Evolutionary conservation across 2,888 invertebrate genomes (phyloP).

Genomic region (Melanostoma scalare): DNA sequence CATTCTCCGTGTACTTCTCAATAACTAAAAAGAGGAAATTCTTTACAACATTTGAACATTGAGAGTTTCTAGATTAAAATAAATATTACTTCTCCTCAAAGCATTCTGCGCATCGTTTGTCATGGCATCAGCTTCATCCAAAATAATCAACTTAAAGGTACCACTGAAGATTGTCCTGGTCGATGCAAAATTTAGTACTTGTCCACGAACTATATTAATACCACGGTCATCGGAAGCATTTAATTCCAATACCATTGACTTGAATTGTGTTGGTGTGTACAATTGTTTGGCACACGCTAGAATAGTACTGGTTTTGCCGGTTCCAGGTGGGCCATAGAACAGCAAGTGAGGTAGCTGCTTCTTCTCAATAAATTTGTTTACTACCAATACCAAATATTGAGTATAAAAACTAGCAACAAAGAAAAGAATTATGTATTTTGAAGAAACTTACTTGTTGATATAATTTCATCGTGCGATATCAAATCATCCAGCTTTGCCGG

Average conservation of each 20-base stretch:
- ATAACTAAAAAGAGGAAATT: conserved; percentile 88
- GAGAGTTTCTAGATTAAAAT: no score
- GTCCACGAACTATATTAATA: conserved; percentile 96
- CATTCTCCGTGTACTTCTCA: conserved; percentile 99
- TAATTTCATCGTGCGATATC: conserved; percentile 98
- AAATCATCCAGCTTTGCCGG: conserved; percentile 95
- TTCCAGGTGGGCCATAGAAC: conserved; percentile 99
- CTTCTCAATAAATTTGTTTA: conserved; percentile 93
- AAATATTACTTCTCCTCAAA: conserved; percentile 90
- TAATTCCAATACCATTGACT: conserved; percentile 96
- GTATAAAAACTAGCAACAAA: conserved; percentile 28
- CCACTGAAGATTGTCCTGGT: conserved; percentile 97
- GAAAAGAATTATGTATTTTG: conserved; percentile 2
- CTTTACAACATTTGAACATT: no score
- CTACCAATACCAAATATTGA: conserved; percentile 82
- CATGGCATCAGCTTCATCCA: conserved; percentile 99
- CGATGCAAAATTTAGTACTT: conserved; percentile 97
- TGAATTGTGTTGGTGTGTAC: conserved; percentile 93
- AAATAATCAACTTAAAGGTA: conserved; percentile 96
- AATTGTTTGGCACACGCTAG: conserved; percentile 96
- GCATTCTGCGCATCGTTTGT: conserved; percentile 99
- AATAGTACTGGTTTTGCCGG: conserved; percentile 98
- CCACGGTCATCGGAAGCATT: conserved; percentile 99
- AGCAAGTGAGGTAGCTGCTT: conserved; percentile 97
- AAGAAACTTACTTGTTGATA: conserved; percentile 92